These are phyloP conservation scores for Caenorhabditis plicata DNA, from an alignment of 2,888 invertebrate species.

Conservation along the genomic window DNA sequence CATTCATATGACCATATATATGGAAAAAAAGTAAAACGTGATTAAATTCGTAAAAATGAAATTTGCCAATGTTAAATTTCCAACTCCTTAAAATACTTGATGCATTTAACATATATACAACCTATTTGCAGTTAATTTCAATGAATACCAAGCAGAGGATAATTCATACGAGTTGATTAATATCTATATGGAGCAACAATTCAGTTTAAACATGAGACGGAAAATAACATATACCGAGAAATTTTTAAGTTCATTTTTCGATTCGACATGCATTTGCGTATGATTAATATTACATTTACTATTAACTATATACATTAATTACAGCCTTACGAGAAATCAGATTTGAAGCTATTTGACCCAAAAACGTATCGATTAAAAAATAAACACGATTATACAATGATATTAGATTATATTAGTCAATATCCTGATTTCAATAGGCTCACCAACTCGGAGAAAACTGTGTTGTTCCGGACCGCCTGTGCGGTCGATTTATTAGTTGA, in stretches of 20 bases:
- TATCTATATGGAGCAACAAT: slow-evolving; percentile 14
- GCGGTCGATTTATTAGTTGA: slow-evolving; percentile 22
- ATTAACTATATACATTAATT: neutral
- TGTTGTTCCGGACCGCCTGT: slow-evolving; percentile 22
- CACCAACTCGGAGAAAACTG: slow-evolving; percentile 19
- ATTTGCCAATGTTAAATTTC: too few relatives aligned
- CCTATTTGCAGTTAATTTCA: neutral
- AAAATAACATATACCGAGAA: slow-evolving; percentile 22
- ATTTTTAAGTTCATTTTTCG: slow-evolving; percentile 11
- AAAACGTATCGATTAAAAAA: slow-evolving; percentile 18
- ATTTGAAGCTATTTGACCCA: slow-evolving; percentile 16
- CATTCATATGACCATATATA: too few relatives aligned
- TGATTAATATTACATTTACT: neutral
- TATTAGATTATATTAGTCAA: slow-evolving; percentile 24
- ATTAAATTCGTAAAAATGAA: too few relatives aligned
- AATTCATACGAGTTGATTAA: slow-evolving; percentile 3
- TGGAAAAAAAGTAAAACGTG: too few relatives aligned
- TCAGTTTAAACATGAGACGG: slow-evolving; percentile 18
- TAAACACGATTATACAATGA: slow-evolving; percentile 25
- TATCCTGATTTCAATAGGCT: slow-evolving; percentile 19
- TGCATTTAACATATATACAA: too few relatives aligned
- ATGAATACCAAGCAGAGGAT: slow-evolving; percentile 13
- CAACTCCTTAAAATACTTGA: too few relatives aligned
- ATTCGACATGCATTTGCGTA: slow-evolving; percentile 27
- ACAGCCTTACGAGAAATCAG: slow-evolving; percentile 21